phyloP scores from a whole-genome alignment of 2,888 invertebrate genomes.

The Abscondita cerata region DNA sequence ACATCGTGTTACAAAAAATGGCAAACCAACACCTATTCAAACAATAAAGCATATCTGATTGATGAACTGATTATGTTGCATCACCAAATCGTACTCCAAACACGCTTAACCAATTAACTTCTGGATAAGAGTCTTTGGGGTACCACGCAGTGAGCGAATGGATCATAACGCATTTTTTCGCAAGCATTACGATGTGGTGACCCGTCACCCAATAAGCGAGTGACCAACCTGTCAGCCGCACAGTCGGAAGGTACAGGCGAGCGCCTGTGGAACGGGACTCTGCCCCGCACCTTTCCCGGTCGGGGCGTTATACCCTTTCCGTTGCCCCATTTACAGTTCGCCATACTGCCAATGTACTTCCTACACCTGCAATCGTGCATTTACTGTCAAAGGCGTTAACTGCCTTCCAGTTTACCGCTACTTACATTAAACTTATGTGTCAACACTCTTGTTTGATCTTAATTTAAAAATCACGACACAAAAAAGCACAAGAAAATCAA shows the following conservation, averaged over 20 bases:
- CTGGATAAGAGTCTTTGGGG: no score
- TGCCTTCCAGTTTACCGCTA: slow-evolving; percentile 16
- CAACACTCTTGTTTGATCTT: background rate
- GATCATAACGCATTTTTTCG: background rate
- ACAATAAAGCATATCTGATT: background rate
- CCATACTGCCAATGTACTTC: slow-evolving; percentile 53
- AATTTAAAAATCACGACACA: slow-evolving; percentile 5
- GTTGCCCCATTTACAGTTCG: slow-evolving; percentile 48
- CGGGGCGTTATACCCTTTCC: slow-evolving; percentile 48
- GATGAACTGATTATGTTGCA: background rate
- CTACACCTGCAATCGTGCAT: slow-evolving; percentile 57
- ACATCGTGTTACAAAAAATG: slow-evolving; percentile 15
- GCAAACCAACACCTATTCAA: slow-evolving; percentile 27
- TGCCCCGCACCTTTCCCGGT: slow-evolving; percentile 57
- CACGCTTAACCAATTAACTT: background rate
- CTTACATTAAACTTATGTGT: slow-evolving; percentile 20
- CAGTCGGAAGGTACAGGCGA: slow-evolving; percentile 58
- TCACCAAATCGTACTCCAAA: background rate
- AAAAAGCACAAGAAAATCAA: slow-evolving; percentile 3
- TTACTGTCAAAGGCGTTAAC: slow-evolving; percentile 32
- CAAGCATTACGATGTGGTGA: slow-evolving; percentile 30
- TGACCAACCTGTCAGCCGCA: slow-evolving; percentile 55
- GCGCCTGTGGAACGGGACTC: slow-evolving; percentile 69
- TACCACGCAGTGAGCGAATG: no score
- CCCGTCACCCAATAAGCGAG: slow-evolving; percentile 55